Base-by-base conservation (phyloP, 2,797 vertebrate species). In the Lacerta viridis region DNA sequence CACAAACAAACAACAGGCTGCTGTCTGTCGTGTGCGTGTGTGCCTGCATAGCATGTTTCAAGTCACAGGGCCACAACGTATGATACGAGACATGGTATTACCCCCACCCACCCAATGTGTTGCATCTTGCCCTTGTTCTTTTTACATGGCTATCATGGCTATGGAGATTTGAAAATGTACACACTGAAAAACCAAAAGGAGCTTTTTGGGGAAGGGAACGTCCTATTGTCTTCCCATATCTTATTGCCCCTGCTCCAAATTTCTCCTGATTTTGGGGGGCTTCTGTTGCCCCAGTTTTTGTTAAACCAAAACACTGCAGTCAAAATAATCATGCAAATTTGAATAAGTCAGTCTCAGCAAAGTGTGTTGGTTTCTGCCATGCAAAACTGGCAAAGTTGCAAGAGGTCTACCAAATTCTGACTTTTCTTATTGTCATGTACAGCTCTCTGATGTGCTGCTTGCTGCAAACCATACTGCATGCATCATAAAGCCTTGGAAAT, bases 251-350 rank as follows among this genome's bases (percentile, higher is more conserved):
- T 55, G 29, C 33, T 9, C 43, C n/a, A 55, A 50, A 36, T 5
- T n/a, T 50, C 43, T 68, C 39, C 36, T 83, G 17, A 36, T 72
- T 72, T 11, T 27, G 15, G 25, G 50, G 55, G 20, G 18, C 43
- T 71, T 83, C 36, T 29, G 9, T 25, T 71, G 68, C 17, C n/a
- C 29, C n/a, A 17, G 29, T 36, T 20, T 55, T 43, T 84, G 41
- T 29, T n/a, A 55, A 78, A 74, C 36, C 20, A 55, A 72, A 55
- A n/a, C 20, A 83, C 33, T 33, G 43, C 20, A 27, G 46, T 55
- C 43, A 78, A 78, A 78, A 78, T 78, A 50, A 74, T 55, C 13
- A n/a, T 55, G 69, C n/a, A 74, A 74, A 69, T 29, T 69, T 69
- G 61, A 13, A 68, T 39, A 39, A 72, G 25, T 74, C 46, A 59